These are phyloP conservation scores for Torymus tubicola DNA, from an alignment of 2,888 invertebrate genomes.

Conservation along the genomic window DNA sequence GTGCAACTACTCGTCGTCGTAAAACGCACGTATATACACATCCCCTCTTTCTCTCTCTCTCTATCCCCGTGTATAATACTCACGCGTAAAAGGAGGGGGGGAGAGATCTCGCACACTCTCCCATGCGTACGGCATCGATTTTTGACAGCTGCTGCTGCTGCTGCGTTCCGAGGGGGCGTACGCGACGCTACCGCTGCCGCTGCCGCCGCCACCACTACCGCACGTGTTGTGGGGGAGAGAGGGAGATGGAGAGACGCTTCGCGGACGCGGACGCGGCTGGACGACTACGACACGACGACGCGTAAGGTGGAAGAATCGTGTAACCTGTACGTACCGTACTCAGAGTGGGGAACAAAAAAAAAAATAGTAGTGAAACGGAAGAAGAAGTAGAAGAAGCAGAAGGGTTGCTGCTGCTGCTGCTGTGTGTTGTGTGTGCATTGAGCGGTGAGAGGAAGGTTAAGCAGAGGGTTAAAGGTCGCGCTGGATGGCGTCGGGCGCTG, in stretches of 20 bases:
- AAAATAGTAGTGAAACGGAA: neutral
- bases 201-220: too few relatives aligned
- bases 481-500: neutral
- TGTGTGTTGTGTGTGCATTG: too few relatives aligned
- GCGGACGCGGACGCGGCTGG: too few relatives aligned
- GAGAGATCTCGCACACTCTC: neutral
- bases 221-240: too few relatives aligned
- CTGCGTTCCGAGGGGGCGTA: constrained; percentile 17
- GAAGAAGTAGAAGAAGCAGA: neutral
- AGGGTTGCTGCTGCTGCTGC: too few relatives aligned
- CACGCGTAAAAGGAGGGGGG: neutral
- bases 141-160: constrained; percentile 73
- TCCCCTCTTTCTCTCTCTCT: neutral
- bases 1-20: constrained; percentile 56
- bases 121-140: constrained; percentile 71
- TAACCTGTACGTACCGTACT: neutral
- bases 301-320: neutral
- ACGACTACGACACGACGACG: too few relatives aligned
- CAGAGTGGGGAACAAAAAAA: neutral
- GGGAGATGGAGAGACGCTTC: too few relatives aligned
- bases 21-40: neutral
- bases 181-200: too few relatives aligned
- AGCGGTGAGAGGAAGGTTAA: too few relatives aligned
- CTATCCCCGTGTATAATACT: neutral
- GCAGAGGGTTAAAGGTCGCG: neutral